phyloP scores from a whole-genome alignment of 1,140 invertebrate genomes.

The Lethocerus indicus region DNA sequence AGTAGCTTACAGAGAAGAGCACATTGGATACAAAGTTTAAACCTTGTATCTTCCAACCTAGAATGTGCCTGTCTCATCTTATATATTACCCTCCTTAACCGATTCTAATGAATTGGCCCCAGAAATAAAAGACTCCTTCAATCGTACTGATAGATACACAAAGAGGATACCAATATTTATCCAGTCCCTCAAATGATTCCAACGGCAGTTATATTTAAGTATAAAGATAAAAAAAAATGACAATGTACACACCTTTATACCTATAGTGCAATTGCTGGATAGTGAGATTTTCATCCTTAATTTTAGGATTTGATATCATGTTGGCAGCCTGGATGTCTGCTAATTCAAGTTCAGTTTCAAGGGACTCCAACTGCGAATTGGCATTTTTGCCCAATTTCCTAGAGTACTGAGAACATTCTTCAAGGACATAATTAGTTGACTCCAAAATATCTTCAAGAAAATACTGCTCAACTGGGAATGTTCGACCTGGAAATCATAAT shows the following conservation, averaged over 20 bases:
- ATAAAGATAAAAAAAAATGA: no score
- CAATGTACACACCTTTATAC: conserved; percentile 34
- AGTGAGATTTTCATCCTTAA: conserved; percentile 48
- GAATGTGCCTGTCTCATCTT: no score
- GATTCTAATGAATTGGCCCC: no score
- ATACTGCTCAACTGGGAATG: conserved; percentile 62
- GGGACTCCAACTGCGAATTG: conserved; percentile 25
- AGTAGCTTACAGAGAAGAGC: no score
- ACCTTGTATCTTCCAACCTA: no score
- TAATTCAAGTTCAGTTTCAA: conserved; percentile 39
- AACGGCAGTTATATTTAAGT: no score
- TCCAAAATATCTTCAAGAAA: conserved; percentile 64
- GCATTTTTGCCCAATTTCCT: conserved; percentile 38
- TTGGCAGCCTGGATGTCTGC: conserved; percentile 32
- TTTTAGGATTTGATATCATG: conserved; percentile 34
- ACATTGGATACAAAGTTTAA: no score
- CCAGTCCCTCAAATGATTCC: no score
- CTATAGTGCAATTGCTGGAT: conserved; percentile 39
- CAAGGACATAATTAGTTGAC: conserved; percentile 43
- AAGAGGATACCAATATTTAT: no score
- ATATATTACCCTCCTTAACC: no score
- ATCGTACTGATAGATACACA: no score
- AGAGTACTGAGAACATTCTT: conserved; percentile 49
- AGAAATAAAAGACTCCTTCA: no score
- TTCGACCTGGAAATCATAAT: conserved; percentile 29